Percentiles rank a stretch among this genome's conserved stretches.
These are phyloP conservation scores for Gallinago undulata DNA, from an alignment of 2,113 vertebrate species.

Conservation along the genomic window DNA sequence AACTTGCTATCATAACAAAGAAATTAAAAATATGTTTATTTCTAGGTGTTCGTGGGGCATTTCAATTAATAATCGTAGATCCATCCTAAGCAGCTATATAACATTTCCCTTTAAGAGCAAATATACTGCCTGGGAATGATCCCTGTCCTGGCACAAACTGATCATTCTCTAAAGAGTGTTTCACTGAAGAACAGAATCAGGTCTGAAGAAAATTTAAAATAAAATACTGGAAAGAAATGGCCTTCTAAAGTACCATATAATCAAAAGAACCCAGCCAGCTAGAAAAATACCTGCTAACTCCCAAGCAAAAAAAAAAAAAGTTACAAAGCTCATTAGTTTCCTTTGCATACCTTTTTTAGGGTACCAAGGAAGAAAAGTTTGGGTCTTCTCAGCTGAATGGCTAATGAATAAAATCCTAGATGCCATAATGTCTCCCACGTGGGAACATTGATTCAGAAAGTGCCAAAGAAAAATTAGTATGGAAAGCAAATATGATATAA, in stretches of 20 bases:
- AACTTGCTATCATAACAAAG: background rate
- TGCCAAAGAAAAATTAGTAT: background rate
- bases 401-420: background rate
- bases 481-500: background rate
- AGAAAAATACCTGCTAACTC: background rate
- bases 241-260: background rate
- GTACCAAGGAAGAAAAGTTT: background rate
- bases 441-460: background rate
- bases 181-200: background rate
- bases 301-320: background rate
- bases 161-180: background rate
- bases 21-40: background rate
- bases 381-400: background rate
- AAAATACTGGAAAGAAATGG: background rate
- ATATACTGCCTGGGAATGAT: background rate
- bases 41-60: background rate
- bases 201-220: background rate
- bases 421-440: background rate
- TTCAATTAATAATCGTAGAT: background rate
- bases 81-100: background rate
- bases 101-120: background rate
- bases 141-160: background rate
- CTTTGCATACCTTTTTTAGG: background rate
- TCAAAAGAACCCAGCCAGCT: background rate
- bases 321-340: background rate